A percentile compares a stretch with the other conserved stretches of the same genome.
Evolutionary conservation across 1,140 invertebrate species (phyloP).

Genomic region (Sarcophaga bullata): DNA sequence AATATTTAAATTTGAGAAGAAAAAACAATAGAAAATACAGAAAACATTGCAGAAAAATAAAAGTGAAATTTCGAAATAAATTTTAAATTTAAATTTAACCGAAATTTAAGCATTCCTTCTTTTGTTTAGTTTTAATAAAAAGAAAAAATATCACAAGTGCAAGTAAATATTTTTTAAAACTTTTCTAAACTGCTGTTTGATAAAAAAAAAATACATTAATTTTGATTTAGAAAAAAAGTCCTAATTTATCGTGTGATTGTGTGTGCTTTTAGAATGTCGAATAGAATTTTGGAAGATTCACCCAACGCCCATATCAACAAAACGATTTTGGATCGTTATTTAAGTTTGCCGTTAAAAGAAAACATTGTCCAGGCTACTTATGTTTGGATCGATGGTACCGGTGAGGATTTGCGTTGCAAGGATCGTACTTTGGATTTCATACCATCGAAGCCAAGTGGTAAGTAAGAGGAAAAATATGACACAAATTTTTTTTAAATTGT

Average conservation of each 20-base stretch:
- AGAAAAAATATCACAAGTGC: conserved; percentile 9
- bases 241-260: conserved; percentile 31
- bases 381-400: conserved; percentile 91
- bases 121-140: not conserved
- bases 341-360: conserved; percentile 76
- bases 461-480: conserved; percentile 42
- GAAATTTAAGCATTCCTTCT: conserved; percentile 24
- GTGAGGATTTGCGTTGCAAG: conserved; percentile 82
- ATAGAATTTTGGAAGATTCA: conserved; percentile 64
- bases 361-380: conserved; percentile 79
- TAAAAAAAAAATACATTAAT: not conserved
- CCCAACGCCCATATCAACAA: conserved; percentile 73
- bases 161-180: conserved; percentile 19
- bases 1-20: conserved; percentile 20
- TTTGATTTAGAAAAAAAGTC: not conserved
- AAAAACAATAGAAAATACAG: not conserved
- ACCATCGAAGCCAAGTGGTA: conserved; percentile 75
- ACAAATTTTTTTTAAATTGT: no score
- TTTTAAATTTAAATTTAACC: not conserved
- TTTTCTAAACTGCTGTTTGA: not conserved
- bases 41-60: not conserved
- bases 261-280: conserved; percentile 58
- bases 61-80: conserved; percentile 3
- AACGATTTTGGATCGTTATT: conserved; percentile 75
- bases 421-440: conserved; percentile 80